Evolutionary conservation across 2,888 invertebrate species (phyloP).

Genomic region (Alitta virens): DNA sequence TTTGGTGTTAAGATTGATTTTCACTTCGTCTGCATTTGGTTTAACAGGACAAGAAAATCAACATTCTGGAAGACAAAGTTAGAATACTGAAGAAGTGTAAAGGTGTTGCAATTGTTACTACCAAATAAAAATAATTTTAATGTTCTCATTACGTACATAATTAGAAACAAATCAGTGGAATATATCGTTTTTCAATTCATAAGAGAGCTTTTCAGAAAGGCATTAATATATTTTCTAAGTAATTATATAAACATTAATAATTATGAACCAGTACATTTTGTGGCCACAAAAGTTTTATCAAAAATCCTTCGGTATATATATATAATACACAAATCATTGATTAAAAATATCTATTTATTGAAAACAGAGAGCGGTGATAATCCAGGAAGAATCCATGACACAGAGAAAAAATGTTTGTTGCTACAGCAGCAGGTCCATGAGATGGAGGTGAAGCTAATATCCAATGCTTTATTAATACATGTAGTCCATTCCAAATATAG

Average conservation of each 20-base stretch:
- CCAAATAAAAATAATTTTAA: too few species aligned
- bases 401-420: conserved; percentile 49
- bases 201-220: neutral
- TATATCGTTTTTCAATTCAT: neutral
- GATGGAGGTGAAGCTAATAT: conserved; percentile 55
- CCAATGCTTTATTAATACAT: too few species aligned
- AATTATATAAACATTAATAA: too few species aligned
- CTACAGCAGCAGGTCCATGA: conserved; percentile 52
- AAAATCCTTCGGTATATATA: too few species aligned
- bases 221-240: too few species aligned
- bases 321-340: too few species aligned
- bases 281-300: too few species aligned
- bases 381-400: conserved; percentile 29
- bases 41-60: conserved; percentile 44
- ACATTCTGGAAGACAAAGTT: conserved; percentile 47
- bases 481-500: too few species aligned
- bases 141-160: too few species aligned
- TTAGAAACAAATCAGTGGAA: neutral
- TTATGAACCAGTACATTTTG: too few species aligned
- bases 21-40: neutral
- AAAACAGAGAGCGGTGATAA: neutral
- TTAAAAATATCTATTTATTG: too few species aligned
- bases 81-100: conserved; percentile 41
- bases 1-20: neutral
- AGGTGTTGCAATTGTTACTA: conserved; percentile 27